Evolutionary conservation across 2,888 invertebrate species (phyloP).

Genomic region (Bombylius major): DNA sequence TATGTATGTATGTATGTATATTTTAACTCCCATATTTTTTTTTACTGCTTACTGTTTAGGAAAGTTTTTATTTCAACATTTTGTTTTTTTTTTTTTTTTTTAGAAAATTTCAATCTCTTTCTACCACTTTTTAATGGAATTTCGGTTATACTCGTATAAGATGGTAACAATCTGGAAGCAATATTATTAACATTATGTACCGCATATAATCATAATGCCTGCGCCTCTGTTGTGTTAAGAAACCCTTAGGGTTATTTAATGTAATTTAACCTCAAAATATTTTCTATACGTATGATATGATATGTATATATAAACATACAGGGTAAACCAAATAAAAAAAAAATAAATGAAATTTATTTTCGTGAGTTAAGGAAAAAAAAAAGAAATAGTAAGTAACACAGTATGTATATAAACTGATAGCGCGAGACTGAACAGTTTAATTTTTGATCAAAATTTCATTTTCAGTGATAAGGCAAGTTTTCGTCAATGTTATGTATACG

Average conservation of each 20-base stretch:
- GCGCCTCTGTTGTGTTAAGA: not conserved
- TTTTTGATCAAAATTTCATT: constrained; percentile 13
- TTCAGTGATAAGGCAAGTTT: constrained; percentile 15
- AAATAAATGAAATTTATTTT: not conserved
- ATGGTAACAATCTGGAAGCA: constrained; percentile 9
- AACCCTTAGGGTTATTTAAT: not conserved
- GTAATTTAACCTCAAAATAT: not conserved
- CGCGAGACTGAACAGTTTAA: not conserved
- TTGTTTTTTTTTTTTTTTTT: not conserved
- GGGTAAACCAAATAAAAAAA: not conserved
- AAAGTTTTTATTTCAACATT: not conserved
- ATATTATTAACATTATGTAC: not conserved
- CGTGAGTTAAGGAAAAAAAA: not conserved
- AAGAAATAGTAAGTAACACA: not conserved
- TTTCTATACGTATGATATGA: not conserved
- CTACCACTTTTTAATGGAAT: constrained; percentile 1
- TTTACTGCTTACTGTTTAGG: not conserved
- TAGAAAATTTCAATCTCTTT: not conserved
- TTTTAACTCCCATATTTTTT: not conserved
- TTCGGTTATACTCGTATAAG: no score
- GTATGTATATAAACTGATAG: not conserved
- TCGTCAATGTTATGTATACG: constrained; percentile 7
- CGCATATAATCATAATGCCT: no score
- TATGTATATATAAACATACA: not conserved
- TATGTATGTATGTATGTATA: not conserved